These are phyloP conservation scores for Drepanosiphum platanoidis DNA, from an alignment of 2,888 invertebrate genomes.

Conservation along the genomic window DNA sequence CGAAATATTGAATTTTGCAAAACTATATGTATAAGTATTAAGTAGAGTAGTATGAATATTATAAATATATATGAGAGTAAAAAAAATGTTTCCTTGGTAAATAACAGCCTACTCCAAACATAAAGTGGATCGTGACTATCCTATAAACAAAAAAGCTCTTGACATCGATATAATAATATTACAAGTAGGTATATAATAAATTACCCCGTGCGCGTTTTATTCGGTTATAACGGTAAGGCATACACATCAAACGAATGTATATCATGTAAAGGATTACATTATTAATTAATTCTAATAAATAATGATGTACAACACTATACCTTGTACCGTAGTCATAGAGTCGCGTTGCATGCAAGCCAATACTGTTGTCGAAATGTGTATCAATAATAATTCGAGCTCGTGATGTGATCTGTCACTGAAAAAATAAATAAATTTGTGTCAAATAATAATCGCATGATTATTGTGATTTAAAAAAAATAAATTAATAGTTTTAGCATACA, in stretches of 20 bases:
- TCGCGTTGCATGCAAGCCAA: constrained; percentile 49
- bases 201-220: not conserved
- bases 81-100: not conserved
- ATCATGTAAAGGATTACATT: too few relatives aligned
- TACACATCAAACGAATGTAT: too few relatives aligned
- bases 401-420: constrained; percentile 25
- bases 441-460: constrained; percentile 15
- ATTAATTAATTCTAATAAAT: not conserved
- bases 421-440: not conserved
- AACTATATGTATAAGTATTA: not conserved
- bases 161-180: not conserved
- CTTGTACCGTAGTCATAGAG: constrained; percentile 59
- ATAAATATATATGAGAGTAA: not conserved
- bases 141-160: not conserved
- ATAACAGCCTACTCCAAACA: not conserved
- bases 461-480: not conserved
- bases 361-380: constrained; percentile 9
- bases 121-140: not conserved
- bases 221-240: not conserved
- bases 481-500: not conserved
- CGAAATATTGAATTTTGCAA: constrained; percentile 1
- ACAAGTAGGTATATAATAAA: not conserved
- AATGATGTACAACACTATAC: not conserved
- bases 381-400: constrained; percentile 4
- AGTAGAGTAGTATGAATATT: too few relatives aligned